Evolutionary conservation across 2,797 vertebrate species (phyloP), one percentile per base, ranked within the genome.

Genomic region (Oryzias dopingdopingensis): DNA sequence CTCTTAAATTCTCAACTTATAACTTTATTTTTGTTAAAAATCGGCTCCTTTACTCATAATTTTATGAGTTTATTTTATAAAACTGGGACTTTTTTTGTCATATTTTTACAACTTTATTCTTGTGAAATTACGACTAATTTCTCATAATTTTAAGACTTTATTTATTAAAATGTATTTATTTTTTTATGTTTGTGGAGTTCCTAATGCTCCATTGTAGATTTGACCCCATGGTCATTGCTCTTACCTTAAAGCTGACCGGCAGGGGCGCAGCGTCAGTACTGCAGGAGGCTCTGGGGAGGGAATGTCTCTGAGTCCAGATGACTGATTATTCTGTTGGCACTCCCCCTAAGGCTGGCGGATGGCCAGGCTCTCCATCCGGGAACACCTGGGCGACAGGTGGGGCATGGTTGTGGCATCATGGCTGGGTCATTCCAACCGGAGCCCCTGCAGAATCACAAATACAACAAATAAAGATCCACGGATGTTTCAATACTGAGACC

Each of bases 391-490:
- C 62, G 58, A 74, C 69, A 75, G 56, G 58, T 69, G 67, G 48
- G 72, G 65, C 76, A 86, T 49, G 60, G 56, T 49, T 76, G 75
- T 80, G 70, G 72, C 91, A 89, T 93, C 83, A 88, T 90, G 84
- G 72, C 65, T 69, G 66, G 63, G 68, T 81, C 91, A 93, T 92
- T 85, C 86, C 89, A 85, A 58, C 74, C 57, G 59, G 65, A 75
- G 59, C 64, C 52, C 59, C 82, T 88, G 60, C 50, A 71, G 52
- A 81, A 43, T 49, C 18, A 67, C 6, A 59, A 22, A 42, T 6
- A 59, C 18, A 72, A 65, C 2, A 26, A 59, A 52, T 60, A 17
- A 55, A 41, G 29, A 37, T 62, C 20, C 65, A 37, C 7, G 5
- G 20, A 22, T 4, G 17, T 41, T 47, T 16, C 8, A 7, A 4